Conservation (phyloP, 2,797 vertebrate genomes). For the Fistularia commersonii region DNA sequence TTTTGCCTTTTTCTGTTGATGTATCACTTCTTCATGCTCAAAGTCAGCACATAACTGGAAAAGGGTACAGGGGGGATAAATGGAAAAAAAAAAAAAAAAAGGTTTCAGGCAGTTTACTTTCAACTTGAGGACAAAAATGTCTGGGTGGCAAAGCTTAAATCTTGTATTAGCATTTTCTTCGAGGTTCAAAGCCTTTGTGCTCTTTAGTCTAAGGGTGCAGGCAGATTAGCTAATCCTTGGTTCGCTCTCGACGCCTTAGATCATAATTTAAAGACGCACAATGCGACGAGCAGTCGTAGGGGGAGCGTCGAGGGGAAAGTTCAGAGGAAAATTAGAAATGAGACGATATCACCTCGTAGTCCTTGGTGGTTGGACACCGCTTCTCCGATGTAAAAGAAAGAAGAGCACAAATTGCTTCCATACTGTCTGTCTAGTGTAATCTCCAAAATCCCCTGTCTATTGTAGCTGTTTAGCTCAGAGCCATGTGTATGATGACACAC, state of each 20-base stretch:
- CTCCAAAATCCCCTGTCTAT: no score
- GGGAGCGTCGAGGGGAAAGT: no score
- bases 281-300: no score
- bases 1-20: conserved; percentile 46
- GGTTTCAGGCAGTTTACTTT: conserved; percentile 61
- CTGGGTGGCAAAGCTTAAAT: conserved; percentile 22
- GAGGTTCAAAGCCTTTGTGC: conserved; percentile 40
- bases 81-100: conserved; percentile 20
- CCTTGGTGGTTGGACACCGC: no score
- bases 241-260: conserved; percentile 1
- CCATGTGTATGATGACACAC: no score
- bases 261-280: conserved; percentile 4
- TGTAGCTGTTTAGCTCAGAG: no score
- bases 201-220: conserved; percentile 3
- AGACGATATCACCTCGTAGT: no score
- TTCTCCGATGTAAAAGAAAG: no score
- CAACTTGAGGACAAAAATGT: conserved; percentile 35
- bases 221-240: conserved; percentile 8
- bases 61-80: conserved; percentile 7
- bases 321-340: no score
- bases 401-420: no score
- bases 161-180: conserved; percentile 35
- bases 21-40: conserved; percentile 62
- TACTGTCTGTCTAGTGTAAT: no score
- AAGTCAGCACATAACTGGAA: conserved; percentile 54